Evolutionary conservation across 2,888 invertebrate species (phyloP), one percentile per base, ranked within the genome.

Genomic region (Ecdyonurus torrentis): DNA sequence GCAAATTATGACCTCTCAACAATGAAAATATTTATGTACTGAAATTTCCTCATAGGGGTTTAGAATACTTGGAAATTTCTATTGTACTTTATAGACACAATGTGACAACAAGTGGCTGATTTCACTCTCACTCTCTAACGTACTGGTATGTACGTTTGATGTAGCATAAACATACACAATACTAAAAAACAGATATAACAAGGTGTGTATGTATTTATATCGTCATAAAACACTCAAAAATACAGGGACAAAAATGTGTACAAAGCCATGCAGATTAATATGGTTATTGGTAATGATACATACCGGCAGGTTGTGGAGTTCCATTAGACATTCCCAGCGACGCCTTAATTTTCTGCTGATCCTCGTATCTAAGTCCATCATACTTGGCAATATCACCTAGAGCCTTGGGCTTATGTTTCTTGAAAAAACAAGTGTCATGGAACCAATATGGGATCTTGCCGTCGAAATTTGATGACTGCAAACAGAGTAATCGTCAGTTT

Each of bases 371-470:
- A 24, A 97, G 77, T 65, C 83, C 83, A 71, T 89, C 87, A 71
- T 85, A 89, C 70, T 90, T 82, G 18, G 80, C 86, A 69, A 97
- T 89, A 66, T 96, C 94, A 25, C 83, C 85, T 0, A 81, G 79
- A 23, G 82, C 79, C 64, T 81, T 78, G 0, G 91, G 91, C 1
- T 86, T 81, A 68, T 89, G 88, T 71, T 90, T 88, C 20, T 76
- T 76, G 72, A 95, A 96, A 74, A 97, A 95, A 72, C 97, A 97
- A 1, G 78, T 76, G 65, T 83, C 81, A 76, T 97, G 96, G 72
- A 86, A 89, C 96, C 96, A 97, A 69, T 86, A 84, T 0, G 92
- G 83, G 68, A 85, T 81, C 73, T 87, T 91, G 0, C 91, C 90
- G 82, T 95, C 95, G 75, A 87, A 87, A 71, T 86, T 83, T 1